Evolutionary conservation across 2,888 invertebrate genomes (phyloP).

Genomic region (Ichneumoninae sp.): DNA sequence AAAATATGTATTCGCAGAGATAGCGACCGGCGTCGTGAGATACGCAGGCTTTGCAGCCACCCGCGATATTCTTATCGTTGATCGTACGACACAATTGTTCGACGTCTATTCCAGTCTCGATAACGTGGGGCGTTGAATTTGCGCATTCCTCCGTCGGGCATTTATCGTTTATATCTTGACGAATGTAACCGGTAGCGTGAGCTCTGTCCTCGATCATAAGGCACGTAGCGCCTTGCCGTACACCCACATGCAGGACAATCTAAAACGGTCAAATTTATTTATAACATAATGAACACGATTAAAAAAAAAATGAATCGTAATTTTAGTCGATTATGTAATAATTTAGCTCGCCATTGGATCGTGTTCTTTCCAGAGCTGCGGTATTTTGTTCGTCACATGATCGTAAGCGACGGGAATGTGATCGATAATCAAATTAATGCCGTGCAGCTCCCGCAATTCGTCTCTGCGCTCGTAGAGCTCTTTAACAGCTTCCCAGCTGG

Average conservation of each 20-base stretch:
- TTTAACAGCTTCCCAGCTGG: slow-evolving; percentile 94
- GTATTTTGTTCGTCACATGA: slow-evolving; percentile 88
- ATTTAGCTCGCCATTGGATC: slow-evolving; percentile 87
- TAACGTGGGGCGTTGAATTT: slow-evolving; percentile 74
- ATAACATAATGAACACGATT: not conserved
- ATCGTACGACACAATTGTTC: slow-evolving; percentile 85
- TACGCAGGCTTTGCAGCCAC: slow-evolving; percentile 82
- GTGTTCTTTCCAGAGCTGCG: slow-evolving; percentile 89
- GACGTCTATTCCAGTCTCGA: slow-evolving; percentile 86
- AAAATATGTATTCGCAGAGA: slow-evolving; percentile 93
- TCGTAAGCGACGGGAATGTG: slow-evolving; percentile 91
- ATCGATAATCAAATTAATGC: slow-evolving; percentile 86
- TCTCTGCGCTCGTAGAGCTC: slow-evolving; percentile 85
- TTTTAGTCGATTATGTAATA: not conserved
- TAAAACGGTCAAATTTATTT: slow-evolving; percentile 82
- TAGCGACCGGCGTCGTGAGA: slow-evolving; percentile 90
- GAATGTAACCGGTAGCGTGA: slow-evolving; percentile 86
- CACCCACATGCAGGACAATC: slow-evolving; percentile 93
- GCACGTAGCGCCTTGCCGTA: slow-evolving; percentile 87
- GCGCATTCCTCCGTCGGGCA: slow-evolving; percentile 85
- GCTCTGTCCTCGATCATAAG: slow-evolving; percentile 90
- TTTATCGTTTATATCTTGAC: slow-evolving; percentile 83
- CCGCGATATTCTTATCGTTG: slow-evolving; percentile 82
- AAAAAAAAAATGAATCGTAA: not conserved
- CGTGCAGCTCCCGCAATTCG: slow-evolving; percentile 85